A percentile compares a stretch with the other conserved stretches of the same genome.
These are phyloP conservation scores for Phengaris alcon DNA, from an alignment of 2,888 invertebrate genomes.

Conservation along the genomic window DNA sequence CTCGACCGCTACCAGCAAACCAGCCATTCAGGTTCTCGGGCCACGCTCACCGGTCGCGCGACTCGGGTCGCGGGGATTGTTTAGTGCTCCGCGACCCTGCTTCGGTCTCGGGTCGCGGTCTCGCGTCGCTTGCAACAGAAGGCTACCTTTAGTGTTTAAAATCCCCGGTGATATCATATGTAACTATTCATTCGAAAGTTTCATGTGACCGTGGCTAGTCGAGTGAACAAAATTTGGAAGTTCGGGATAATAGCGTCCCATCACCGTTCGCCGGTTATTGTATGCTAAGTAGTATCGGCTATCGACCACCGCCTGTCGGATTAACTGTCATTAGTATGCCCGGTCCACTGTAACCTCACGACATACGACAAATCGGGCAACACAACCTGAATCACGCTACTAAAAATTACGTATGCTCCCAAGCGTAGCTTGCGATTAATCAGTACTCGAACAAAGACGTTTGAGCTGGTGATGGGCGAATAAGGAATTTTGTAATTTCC, in stretches of 20 bases:
- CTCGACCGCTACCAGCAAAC: no score
- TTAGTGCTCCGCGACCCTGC: no score
- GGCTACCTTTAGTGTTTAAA: no score
- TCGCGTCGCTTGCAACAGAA: no score
- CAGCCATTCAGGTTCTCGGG: no score
- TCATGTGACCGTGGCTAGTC: neutral
- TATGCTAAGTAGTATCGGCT: slow-evolving; percentile 64
- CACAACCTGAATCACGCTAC: neutral
- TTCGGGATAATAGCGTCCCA: slow-evolving; percentile 32
- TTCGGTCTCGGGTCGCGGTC: no score
- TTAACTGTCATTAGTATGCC: slow-evolving; percentile 38
- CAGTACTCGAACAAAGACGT: neutral
- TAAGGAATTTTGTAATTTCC: neutral
- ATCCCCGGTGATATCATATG: no score
- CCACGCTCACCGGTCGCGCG: no score
- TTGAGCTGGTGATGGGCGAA: no score
- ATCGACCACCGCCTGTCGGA: slow-evolving; percentile 39
- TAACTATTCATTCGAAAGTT: neutral
- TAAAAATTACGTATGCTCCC: slow-evolving; percentile 1
- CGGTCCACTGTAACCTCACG: slow-evolving; percentile 38
- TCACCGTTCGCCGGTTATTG: slow-evolving; percentile 62
- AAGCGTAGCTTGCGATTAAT: neutral
- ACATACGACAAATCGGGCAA: neutral
- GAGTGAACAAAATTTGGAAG: neutral
- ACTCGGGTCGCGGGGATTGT: no score